Evolutionary conservation across 1,140 invertebrate genomes (phyloP), one percentile per base, ranked within the genome.

Genomic region (Drosophila sp.): DNA sequence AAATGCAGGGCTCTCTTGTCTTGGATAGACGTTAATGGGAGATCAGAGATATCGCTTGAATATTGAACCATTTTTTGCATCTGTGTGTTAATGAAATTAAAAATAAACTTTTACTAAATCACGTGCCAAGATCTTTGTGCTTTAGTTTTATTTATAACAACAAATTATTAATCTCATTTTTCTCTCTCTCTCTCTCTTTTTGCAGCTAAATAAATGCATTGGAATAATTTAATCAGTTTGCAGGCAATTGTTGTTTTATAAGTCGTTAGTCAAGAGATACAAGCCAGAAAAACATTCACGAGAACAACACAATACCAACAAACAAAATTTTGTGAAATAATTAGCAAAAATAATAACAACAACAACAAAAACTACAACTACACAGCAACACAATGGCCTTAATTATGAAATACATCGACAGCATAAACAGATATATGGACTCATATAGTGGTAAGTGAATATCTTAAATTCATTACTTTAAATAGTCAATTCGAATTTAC

Each of bases 351-450:
- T 38, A 47, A 71, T 66, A 75, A 41, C 66, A 70, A 57, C 55
- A 65, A 65, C 56, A 58, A 40, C 50, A 81, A 65, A 74, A 57
- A 68, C 68, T 38, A 86, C 70, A 65, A 71, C 61, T 78, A 85
- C 82, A 83, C 70, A 89, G 80, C 72, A 89, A 89, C 80, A 89
- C 85, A 89, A 94, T 94, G 94, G 94, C 94, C 91, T 93, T 94
- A 92, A 92, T 94, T 92, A 94, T 94, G 93, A 93, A 94, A 77
- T 94, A 94, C 80, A 93, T 94, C 90, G 94, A 94, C 85, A 93
- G 92, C 92, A 93, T 94, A 92, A 94, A 94, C 91, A 93, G 93
- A 90, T 94, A 94, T 79, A 92, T 94, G 91, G 93, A 94, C 90
- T 93, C 93, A 92, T 87, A 94, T 92, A 93, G 94, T 86, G 94